These are phyloP conservation scores for Pediacus dermestoides DNA, from an alignment of 2,888 invertebrate genomes.

Conservation along the genomic window DNA sequence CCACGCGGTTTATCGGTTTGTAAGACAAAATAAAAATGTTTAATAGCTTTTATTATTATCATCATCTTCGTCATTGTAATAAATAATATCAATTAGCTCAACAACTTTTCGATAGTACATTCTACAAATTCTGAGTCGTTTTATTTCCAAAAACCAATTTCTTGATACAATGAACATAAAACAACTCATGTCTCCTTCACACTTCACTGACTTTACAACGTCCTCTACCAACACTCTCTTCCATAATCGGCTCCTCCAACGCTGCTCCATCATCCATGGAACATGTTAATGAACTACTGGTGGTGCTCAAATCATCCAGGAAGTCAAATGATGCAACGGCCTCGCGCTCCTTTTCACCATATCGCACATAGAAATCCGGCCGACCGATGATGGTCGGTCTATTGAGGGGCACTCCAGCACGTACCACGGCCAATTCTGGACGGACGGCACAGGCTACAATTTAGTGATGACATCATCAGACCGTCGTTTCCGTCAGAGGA, in stretches of 20 bases:
- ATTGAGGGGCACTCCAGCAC: constrained; percentile 52
- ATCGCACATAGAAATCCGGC: constrained; percentile 73
- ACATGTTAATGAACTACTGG: constrained; percentile 38
- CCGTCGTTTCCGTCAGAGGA: constrained; percentile 50
- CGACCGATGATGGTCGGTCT: constrained; percentile 74
- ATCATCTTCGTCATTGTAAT: no score
- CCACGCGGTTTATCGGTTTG: no score
- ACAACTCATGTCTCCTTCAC: constrained; percentile 13
- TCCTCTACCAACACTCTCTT: constrained; percentile 11
- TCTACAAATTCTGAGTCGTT: no score
- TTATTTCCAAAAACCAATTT: no score
- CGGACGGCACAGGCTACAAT: constrained; percentile 61
- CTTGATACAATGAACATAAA: constrained; percentile 7
- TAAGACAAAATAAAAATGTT: no score
- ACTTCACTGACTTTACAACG: constrained; percentile 28
- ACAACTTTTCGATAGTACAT: no score
- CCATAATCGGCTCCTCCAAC: constrained; percentile 22
- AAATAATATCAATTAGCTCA: no score
- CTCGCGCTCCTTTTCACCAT: constrained; percentile 72
- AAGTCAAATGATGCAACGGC: constrained; percentile 79
- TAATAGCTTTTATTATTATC: no score
- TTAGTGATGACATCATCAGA: constrained; percentile 33
- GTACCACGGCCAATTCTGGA: constrained; percentile 55
- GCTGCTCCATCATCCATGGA: constrained; percentile 36
- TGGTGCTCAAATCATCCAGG: constrained; percentile 61